Conservation (phyloP, 2,888 invertebrate species). For the Cryptosula pallasiana region DNA sequence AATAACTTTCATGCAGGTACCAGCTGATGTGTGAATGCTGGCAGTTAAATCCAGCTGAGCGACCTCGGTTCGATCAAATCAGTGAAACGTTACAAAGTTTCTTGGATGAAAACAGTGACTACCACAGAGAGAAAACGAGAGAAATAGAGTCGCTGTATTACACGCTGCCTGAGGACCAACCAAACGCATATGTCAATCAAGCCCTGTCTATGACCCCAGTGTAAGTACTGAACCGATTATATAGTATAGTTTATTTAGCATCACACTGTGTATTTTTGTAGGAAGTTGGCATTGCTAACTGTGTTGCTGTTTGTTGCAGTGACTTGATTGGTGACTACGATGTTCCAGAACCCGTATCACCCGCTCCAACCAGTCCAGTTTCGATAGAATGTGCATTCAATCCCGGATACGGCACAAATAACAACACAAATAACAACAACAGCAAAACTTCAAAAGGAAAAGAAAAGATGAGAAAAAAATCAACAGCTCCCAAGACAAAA, state of each 20-base stretch:
- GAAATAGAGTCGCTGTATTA: background rate
- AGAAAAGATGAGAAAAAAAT: too few relatives aligned
- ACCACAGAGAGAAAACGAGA: background rate
- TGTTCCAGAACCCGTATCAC: background rate
- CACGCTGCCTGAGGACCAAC: background rate
- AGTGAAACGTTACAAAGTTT: background rate
- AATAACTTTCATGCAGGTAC: too few relatives aligned
- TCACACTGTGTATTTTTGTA: background rate
- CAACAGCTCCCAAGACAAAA: too few relatives aligned
- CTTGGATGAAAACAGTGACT: background rate
- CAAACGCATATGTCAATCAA: too few relatives aligned
- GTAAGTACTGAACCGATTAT: too few relatives aligned
- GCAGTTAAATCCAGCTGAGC: background rate
- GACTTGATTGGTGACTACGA: background rate
- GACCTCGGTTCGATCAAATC: background rate
- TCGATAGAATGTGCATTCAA: too few relatives aligned
- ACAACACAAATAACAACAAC: too few relatives aligned
- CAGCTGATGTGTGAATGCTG: constrained; percentile 9
- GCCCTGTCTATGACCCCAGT: too few relatives aligned
- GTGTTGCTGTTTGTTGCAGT: background rate
- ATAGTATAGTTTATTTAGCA: background rate
- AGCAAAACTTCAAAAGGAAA: too few relatives aligned
- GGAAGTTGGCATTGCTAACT: background rate
- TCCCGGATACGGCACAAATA: too few relatives aligned
- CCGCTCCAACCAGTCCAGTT: too few relatives aligned